Evolutionary conservation across 2,888 invertebrate species (phyloP), one percentile per base, ranked within the genome.

Genomic region (Ypsolopha sequella): DNA sequence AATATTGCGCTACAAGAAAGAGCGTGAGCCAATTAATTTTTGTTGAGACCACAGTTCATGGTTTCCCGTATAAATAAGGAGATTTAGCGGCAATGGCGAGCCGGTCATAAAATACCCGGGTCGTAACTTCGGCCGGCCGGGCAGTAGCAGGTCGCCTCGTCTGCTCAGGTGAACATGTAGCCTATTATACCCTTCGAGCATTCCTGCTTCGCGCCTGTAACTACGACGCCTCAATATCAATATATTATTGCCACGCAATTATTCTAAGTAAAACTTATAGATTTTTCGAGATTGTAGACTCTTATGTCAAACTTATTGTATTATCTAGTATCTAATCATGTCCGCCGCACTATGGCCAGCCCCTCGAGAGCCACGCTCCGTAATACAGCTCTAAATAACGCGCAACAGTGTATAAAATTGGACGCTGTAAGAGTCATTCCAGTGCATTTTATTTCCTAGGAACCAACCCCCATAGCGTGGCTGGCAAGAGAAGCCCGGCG

Each of bases 21-120:
- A 73, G 64, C 73, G 71, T 72, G 70, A 73, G 77, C 78, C 82
- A 85, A 85, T 85, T 84, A 85, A 80, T 82, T 81, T 84, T 80
- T 80, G 78, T 77, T 71, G 76, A 78, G 74, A 76, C 76, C 75
- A 69, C 73, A 73, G 73, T 85, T 85, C 85, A 84, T 82, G 81
- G 80, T 78, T 72, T 76, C 73, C 73, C 73, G 79, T 80, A 82
- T 82, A 84, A 84, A 84, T 82, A 82, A 84, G 80, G 71, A 82
- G 82, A 81, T 84, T 84, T 81, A 78, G 80, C 78, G 70, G 68
- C 71, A 70, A 70, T 70, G 76, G 70, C 73, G 70, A 69, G 73
- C 74, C 67, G 64, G 62, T 73, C 80, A 70, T 80, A 80, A 82
- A 81, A 74, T 71, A 68, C 73, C 73, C 68, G 64, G 73, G 72